These are phyloP conservation scores for Caenorhabditis uteleia DNA, from an alignment of 2,888 invertebrate species.

Conservation along the genomic window DNA sequence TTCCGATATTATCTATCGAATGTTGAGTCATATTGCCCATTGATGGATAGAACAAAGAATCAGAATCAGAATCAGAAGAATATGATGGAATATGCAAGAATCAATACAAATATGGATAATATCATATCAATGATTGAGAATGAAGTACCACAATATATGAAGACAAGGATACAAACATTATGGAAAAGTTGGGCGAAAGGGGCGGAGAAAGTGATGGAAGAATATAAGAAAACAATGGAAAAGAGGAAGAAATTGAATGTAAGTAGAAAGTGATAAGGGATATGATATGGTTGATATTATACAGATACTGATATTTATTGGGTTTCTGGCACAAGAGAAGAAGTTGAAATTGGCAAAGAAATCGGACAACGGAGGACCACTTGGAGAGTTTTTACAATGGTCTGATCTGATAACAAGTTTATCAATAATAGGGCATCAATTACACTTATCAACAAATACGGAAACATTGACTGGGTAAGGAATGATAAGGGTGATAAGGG, in stretches of 20 bases:
- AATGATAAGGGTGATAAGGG: not conserved
- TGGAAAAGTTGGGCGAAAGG: no score
- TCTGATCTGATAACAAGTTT: conserved; percentile 72
- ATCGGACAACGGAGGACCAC: conserved; percentile 71
- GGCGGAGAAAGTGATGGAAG: no score
- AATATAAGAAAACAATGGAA: no score
- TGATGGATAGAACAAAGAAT: conserved; percentile 19
- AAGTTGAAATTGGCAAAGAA: conserved; percentile 71
- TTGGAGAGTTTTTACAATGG: conserved; percentile 73
- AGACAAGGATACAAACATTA: no score
- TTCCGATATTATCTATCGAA: conserved; percentile 71
- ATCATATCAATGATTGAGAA: no score
- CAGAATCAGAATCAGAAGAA: conserved; percentile 15
- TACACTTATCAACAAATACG: conserved; percentile 71
- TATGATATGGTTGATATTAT: conserved; percentile 6
- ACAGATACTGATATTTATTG: conserved; percentile 72
- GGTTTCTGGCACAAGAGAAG: conserved; percentile 71
- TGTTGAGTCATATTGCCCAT: conserved; percentile 71
- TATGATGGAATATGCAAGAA: conserved; percentile 7
- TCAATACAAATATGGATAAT: not conserved
- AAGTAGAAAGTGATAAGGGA: not conserved
- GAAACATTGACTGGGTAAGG: conserved; percentile 45
- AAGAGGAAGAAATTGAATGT: no score
- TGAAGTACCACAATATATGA: no score
- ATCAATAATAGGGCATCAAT: conserved; percentile 72